Evolutionary conservation across 2,888 invertebrate species (phyloP).

Genomic region (Lymantria dispar): DNA sequence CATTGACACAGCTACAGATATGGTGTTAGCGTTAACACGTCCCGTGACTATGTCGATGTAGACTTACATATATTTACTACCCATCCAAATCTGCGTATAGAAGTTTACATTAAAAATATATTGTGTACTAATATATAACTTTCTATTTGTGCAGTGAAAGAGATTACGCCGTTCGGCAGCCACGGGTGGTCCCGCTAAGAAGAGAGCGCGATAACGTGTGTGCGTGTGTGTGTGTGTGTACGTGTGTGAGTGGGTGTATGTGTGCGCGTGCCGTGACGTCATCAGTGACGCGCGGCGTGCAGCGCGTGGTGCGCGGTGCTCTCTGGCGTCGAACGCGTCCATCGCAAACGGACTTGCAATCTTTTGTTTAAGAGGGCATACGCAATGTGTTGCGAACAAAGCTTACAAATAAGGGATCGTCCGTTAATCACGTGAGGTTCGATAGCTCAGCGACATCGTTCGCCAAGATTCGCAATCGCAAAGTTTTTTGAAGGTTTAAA

Average conservation of each 20-base stretch:
- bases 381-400: conserved; percentile 34
- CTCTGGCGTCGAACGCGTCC: conserved; percentile 30
- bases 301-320: conserved; percentile 8
- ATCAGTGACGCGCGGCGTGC: conserved; percentile 1
- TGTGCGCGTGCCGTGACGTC: conserved; percentile 8
- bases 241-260: conserved; percentile 34
- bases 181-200: conserved; percentile 61
- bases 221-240: conserved; percentile 32
- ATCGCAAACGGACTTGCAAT: conserved; percentile 32
- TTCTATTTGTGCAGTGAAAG: conserved; percentile 66
- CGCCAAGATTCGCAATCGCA: too few species aligned
- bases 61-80: too few species aligned
- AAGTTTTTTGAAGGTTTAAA: too few species aligned
- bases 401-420: background rate
- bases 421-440: too few species aligned
- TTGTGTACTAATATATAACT: background rate
- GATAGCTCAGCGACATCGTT: too few species aligned
- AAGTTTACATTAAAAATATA: background rate
- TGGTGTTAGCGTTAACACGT: too few species aligned
- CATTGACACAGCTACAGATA: too few species aligned
- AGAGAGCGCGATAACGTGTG: conserved; percentile 63
- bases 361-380: conserved; percentile 33
- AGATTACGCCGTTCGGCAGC: conserved; percentile 71
- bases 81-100: too few species aligned
- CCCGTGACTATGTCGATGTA: too few species aligned